Percentiles rank a stretch among this genome's conserved stretches.
phyloP scores from a whole-genome alignment of 2,797 vertebrate species.

The Girardinus metallicus region DNA sequence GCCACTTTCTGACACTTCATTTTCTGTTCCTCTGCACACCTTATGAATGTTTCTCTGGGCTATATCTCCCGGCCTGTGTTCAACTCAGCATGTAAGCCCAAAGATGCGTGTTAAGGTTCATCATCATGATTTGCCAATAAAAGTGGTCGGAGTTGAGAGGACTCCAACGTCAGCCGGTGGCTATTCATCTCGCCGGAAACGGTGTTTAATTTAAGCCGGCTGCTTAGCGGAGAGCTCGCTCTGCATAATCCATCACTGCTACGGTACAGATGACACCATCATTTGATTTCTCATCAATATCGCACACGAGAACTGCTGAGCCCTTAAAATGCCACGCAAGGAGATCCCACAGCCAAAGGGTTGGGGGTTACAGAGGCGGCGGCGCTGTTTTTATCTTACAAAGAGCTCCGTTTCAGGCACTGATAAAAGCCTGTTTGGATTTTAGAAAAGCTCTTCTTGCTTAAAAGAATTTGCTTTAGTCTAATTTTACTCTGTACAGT shows the following conservation, averaged over 20 bases:
- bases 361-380: background rate
- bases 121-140: constrained; percentile 56
- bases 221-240: constrained; percentile 36
- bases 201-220: constrained; percentile 66
- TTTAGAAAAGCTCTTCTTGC: constrained; percentile 25
- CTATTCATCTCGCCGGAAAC: constrained; percentile 53
- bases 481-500: constrained; percentile 5
- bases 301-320: constrained; percentile 72
- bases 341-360: constrained; percentile 21
- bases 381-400: constrained; percentile 36
- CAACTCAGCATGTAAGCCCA: constrained; percentile 18
- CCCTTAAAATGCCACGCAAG: constrained; percentile 56
- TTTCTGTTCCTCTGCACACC: constrained; percentile 6
- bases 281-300: constrained; percentile 74
- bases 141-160: constrained; percentile 50
- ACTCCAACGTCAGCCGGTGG: constrained; percentile 24
- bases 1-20: constrained; percentile 8
- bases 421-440: constrained; percentile 43
- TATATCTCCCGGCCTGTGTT: constrained; percentile 8
- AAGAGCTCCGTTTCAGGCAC: constrained; percentile 23
- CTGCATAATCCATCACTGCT: constrained; percentile 68
- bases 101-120: constrained; percentile 46
- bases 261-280: constrained; percentile 56
- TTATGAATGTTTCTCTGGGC: constrained; percentile 9
- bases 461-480: background rate